Conservation (phyloP, 2,797 vertebrate genomes). For the Dicrostonyx torquatus region DNA sequence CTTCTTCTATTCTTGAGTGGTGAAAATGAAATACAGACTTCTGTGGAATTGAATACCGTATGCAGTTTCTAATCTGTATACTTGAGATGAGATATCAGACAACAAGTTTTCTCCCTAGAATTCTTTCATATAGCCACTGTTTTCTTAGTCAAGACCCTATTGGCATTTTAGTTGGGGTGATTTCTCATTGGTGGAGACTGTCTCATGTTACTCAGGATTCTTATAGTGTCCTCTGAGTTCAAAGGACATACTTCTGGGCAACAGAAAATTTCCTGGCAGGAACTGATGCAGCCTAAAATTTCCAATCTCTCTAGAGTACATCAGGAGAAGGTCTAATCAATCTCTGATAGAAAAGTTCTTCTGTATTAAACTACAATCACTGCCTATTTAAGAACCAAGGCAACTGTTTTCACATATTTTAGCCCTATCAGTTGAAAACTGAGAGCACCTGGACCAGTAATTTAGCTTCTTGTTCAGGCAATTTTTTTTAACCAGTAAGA, state of each 20-base stretch:
- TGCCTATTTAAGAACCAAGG: neutral
- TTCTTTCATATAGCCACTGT: neutral
- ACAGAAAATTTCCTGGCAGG: neutral
- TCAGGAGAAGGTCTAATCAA: neutral
- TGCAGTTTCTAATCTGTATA: neutral
- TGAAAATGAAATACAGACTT: constrained; percentile 40
- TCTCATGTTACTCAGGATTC: neutral
- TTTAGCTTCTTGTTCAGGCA: neutral
- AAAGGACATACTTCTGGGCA: neutral
- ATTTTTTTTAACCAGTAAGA: neutral
- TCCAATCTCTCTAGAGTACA: neutral
- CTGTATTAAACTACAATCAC: neutral
- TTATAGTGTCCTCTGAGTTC: neutral
- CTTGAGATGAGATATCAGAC: neutral
- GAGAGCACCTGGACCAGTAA: neutral
- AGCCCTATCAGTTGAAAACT: neutral
- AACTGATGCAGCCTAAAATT: neutral
- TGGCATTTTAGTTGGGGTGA: neutral
- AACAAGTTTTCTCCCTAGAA: neutral
- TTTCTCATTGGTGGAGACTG: neutral
- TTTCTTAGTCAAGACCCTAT: neutral
- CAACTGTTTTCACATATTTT: neutral
- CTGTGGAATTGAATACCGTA: neutral
- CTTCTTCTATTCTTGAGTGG: neutral
- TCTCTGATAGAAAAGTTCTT: constrained; percentile 2